phyloP scores from a whole-genome alignment of 2,888 invertebrate species.

The Orchesellides sinensis region DNA sequence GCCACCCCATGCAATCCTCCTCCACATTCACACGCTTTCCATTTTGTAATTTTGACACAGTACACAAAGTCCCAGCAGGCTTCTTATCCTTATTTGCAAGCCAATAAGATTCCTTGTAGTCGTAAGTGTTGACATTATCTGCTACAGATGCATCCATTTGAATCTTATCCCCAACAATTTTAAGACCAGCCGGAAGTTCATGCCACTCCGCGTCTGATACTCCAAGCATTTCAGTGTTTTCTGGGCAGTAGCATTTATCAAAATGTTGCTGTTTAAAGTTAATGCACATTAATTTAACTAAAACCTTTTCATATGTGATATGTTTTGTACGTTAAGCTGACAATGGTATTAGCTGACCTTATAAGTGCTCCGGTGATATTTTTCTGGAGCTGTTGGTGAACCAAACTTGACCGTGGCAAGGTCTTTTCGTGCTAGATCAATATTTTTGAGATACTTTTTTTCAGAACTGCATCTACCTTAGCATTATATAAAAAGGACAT shows the following conservation, averaged over 20 bases:
- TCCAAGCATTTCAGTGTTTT: not conserved
- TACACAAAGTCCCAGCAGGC: not conserved
- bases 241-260: not conserved
- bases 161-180: not conserved
- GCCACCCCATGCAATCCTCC: not conserved
- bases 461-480: not conserved
- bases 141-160: not conserved
- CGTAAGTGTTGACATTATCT: not conserved
- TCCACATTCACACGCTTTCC: not conserved
- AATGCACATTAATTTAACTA: not conserved
- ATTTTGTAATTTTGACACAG: not conserved
- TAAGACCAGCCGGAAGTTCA: not conserved
- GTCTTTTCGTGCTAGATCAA: not conserved
- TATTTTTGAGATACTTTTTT: not conserved
- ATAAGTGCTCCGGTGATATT: not conserved
- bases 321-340: not conserved
- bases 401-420: not conserved
- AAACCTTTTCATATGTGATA: no score
- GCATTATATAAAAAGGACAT: not conserved
- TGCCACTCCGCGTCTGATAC: not conserved
- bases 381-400: not conserved
- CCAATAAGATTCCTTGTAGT: not conserved
- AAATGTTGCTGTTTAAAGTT: conserved; percentile 6
- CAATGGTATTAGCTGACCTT: not conserved
- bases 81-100: not conserved